phyloP scores from a whole-genome alignment of 2,888 invertebrate genomes.

The Eulithis prunata region DNA sequence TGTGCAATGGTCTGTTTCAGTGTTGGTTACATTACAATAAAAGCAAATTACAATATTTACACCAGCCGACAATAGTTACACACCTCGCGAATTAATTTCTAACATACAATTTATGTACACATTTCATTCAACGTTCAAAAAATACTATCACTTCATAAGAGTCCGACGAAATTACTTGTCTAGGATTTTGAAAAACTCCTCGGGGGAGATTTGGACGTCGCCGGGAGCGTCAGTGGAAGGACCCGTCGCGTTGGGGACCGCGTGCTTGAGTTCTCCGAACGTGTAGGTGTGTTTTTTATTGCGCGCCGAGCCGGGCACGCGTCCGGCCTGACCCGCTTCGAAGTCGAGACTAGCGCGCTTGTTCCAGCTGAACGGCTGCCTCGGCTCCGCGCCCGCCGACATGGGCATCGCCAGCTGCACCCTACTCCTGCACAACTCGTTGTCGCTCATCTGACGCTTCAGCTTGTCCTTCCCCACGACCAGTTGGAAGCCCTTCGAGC shows the following conservation, averaged over 20 bases:
- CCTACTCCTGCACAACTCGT: constrained; percentile 68
- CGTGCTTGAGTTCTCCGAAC: constrained; percentile 79
- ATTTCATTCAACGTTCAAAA: constrained; percentile 59
- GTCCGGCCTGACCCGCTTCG: constrained; percentile 49
- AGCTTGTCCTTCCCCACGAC: constrained; percentile 74
- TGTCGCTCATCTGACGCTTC: constrained; percentile 75
- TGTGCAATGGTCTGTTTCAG: constrained; percentile 81
- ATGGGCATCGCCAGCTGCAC: constrained; percentile 75
- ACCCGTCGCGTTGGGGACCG: constrained; percentile 67
- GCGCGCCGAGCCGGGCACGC: constrained; percentile 41
- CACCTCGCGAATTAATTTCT: constrained; percentile 59
- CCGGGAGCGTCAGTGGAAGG: constrained; percentile 48
- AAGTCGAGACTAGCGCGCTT: constrained; percentile 66
- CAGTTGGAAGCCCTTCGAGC: constrained; percentile 67
- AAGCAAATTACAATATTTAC: constrained; percentile 83
- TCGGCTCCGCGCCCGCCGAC: constrained; percentile 79
- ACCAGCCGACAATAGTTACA: constrained; percentile 66
- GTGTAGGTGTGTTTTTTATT: constrained; percentile 62
- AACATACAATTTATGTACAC: constrained; percentile 59
- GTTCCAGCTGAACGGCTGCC: constrained; percentile 68
- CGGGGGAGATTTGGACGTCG: constrained; percentile 65
- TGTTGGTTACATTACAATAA: constrained; percentile 74
- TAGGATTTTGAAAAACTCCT: constrained; percentile 73
- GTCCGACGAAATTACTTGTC: constrained; percentile 63
- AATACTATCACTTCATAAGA: constrained; percentile 47